Base-by-base conservation (phyloP, 2,888 invertebrate genomes). In the Diadromus collaris region DNA sequence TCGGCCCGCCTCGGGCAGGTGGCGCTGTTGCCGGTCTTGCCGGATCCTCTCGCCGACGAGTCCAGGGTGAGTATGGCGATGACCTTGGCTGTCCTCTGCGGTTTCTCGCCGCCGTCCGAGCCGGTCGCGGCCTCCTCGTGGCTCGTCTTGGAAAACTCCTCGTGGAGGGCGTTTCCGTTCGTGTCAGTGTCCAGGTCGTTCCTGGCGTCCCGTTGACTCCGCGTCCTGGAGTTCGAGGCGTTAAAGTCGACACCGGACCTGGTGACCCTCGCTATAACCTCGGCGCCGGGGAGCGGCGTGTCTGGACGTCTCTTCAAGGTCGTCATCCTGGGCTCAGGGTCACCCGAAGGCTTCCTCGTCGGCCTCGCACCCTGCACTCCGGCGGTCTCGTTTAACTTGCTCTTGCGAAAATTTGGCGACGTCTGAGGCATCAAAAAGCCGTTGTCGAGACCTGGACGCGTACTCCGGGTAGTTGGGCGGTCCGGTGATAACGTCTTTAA, bases 61-160 rank as follows among this genome's bases (percentile, higher is more conserved):
- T 90, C 90, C 2, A 90, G 67, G 19, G 84, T 88, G 0, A 90
- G 82, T 54, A 89, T 89, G 1, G 90, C 90, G 0, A 90, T 88
- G 16, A 89, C 90, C 63, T 90, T 90, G 0, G 90, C 90, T 0
- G 90, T 90, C 48, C 90, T 84, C 56, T 90, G 90, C 0, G 90
- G 89, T 61, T 85, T 88, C n/a, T 89, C 89, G 19, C 76, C 79
- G 2, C 74, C 63, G 2, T 83, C 83, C 4, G 21, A 34, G 6
- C 58, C 51, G 24, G 65, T 58, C 7, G 79, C 10, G 34, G 73
- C 34, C 0, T 68, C 72, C 48, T 77, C 56, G 19, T 48, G 44
- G 63, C 34, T 44, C 32, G 13, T 46, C 3, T 34, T 5, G 60
- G 48, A 48, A 67, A 27, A 76, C 6, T 78, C 82, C 2, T 80